Evolutionary conservation across 2,888 invertebrate species (phyloP).

Genomic region (Leptopilina syphax): DNA sequence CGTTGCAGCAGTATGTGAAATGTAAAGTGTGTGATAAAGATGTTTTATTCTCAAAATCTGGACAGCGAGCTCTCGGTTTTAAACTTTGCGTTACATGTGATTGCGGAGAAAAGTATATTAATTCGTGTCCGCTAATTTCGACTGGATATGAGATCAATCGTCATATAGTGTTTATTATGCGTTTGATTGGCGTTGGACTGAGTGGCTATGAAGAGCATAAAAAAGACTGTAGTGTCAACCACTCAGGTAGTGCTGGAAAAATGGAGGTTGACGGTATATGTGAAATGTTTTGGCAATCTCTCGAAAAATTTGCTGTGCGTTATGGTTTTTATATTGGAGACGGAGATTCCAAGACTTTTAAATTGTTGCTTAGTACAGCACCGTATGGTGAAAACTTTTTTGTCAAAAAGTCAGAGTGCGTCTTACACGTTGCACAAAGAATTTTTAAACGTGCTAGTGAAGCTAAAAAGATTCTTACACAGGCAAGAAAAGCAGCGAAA

Average conservation of each 20-base stretch:
- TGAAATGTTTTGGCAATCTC: constrained; percentile 53
- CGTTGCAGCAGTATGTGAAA: constrained; percentile 46
- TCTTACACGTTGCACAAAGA: constrained; percentile 47
- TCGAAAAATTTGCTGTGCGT: constrained; percentile 45
- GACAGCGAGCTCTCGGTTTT: constrained; percentile 53
- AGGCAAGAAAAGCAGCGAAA: constrained; percentile 12
- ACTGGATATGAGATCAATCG: constrained; percentile 57
- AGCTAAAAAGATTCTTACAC: constrained; percentile 39
- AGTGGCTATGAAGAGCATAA: constrained; percentile 48
- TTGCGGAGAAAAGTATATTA: constrained; percentile 53
- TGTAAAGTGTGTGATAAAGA: constrained; percentile 54
- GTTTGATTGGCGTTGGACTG: constrained; percentile 53
- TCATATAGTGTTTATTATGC: constrained; percentile 53
- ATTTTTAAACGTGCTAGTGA: constrained; percentile 33
- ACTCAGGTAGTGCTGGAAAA: constrained; percentile 52
- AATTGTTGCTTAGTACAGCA: constrained; percentile 42
- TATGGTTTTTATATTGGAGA: constrained; percentile 56
- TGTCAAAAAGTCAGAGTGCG: constrained; percentile 46
- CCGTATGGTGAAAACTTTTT: constrained; percentile 48
- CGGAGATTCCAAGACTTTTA: constrained; percentile 55
- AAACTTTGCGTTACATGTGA: constrained; percentile 52
- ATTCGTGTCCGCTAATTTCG: constrained; percentile 51
- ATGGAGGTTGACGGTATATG: constrained; percentile 55
- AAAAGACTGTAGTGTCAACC: constrained; percentile 51
- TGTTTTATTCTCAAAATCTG: constrained; percentile 50